phyloP scores from a whole-genome alignment of 2,888 invertebrate genomes.

The Subacronicta megacephala region DNA sequence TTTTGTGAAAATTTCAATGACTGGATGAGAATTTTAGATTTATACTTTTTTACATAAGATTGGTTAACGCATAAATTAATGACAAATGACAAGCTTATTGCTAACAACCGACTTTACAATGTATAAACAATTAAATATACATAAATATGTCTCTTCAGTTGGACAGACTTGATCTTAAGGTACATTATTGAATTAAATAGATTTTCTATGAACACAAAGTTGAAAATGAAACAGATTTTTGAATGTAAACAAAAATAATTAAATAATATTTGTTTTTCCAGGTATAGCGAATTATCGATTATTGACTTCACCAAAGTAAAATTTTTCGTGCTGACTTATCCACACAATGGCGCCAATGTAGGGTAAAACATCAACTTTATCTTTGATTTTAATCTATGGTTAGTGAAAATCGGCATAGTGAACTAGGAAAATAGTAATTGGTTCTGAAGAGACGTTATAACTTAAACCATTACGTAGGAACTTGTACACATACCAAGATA shows the following conservation, averaged over 20 bases:
- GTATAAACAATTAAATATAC: constrained; percentile 39
- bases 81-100: constrained; percentile 55
- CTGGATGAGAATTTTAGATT: constrained; percentile 34
- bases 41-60: constrained; percentile 20
- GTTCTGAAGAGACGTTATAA: constrained; percentile 38
- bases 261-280: too few relatives aligned
- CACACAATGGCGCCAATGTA: too few relatives aligned
- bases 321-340: too few relatives aligned
- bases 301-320: too few relatives aligned
- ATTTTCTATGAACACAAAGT: background rate
- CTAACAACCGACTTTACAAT: constrained; percentile 54
- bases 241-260: too few relatives aligned
- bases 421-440: constrained; percentile 17
- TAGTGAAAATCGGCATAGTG: background rate
- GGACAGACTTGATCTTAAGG: constrained; percentile 41
- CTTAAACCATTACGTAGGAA: constrained; percentile 63
- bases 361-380: too few relatives aligned
- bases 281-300: too few relatives aligned
- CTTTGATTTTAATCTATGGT: too few relatives aligned
- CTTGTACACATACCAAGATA: constrained; percentile 53
- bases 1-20: constrained; percentile 44
- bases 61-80: constrained; percentile 27
- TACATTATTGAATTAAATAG: constrained; percentile 1
- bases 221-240: background rate
- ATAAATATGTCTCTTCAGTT: constrained; percentile 42